These are phyloP conservation scores for Bovichtus diacanthus DNA, from an alignment of 2,797 vertebrate genomes.

Conservation along the genomic window DNA sequence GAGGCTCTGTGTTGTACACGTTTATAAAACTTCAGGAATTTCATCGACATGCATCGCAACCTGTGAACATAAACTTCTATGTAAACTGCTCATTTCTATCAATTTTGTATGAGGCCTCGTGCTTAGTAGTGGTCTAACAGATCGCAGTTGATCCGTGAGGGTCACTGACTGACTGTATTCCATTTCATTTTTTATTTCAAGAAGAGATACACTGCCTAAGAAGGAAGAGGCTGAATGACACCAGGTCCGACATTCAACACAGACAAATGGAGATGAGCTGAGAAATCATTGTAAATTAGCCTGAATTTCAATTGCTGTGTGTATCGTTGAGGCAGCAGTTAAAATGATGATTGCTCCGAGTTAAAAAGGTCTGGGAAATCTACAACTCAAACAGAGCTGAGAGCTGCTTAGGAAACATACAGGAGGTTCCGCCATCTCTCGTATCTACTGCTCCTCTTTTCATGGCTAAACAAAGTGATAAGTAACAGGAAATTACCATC, in stretches of 20 bases:
- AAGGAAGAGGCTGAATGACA: slow-evolving; percentile 59
- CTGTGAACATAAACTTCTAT: too few relatives aligned
- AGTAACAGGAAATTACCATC: slow-evolving; percentile 7
- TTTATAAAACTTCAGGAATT: too few relatives aligned
- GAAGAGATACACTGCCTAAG: slow-evolving; percentile 26
- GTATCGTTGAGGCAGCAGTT: slow-evolving; percentile 48
- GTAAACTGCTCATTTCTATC: too few relatives aligned
- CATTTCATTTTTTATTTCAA: slow-evolving; percentile 20
- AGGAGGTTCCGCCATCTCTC: background rate
- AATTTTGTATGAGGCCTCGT: too few relatives aligned
- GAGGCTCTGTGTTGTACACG: too few relatives aligned
- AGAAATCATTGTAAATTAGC: slow-evolving; percentile 67
- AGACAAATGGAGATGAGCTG: slow-evolving; percentile 53
- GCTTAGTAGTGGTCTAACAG: too few relatives aligned
- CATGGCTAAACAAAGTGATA: background rate
- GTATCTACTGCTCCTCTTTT: slow-evolving; percentile 4
- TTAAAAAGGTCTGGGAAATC: slow-evolving; percentile 33
- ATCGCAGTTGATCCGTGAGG: too few relatives aligned
- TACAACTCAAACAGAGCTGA: slow-evolving; percentile 35
- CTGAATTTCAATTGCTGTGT: slow-evolving; percentile 59
- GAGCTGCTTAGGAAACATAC: slow-evolving; percentile 13
- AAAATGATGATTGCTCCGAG: slow-evolving; percentile 56
- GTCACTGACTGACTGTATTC: slow-evolving; percentile 1
- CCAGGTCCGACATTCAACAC: slow-evolving; percentile 57
- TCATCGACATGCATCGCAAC: too few relatives aligned